phyloP scores from a whole-genome alignment of 2,113 vertebrate genomes.

The Mirounga angustirostris region DNA sequence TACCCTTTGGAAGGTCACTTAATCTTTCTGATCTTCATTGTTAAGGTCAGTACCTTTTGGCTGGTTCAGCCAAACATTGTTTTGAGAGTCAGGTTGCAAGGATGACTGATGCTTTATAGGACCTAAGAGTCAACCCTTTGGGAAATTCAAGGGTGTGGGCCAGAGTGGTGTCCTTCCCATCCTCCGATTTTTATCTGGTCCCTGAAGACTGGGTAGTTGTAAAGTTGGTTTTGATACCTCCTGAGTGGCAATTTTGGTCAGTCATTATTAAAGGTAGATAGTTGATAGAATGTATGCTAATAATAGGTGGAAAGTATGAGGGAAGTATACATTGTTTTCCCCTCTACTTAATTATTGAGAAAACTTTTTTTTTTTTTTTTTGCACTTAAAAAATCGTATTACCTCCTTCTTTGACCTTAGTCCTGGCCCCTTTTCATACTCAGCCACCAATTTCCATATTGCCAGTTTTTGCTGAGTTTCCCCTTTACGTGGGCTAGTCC shows the following conservation, averaged over 20 bases:
- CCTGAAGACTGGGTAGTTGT: not conserved
- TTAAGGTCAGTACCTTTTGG: not conserved
- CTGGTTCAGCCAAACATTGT: not conserved
- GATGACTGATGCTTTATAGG: not conserved
- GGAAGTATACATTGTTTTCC: not conserved
- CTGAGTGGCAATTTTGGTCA: not conserved
- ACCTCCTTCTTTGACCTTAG: not conserved
- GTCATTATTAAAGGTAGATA: not conserved
- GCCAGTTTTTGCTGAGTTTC: not conserved
- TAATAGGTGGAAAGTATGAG: not conserved
- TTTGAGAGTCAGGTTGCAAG: not conserved
- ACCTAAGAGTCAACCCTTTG: not conserved
- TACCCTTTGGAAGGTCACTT: conserved; percentile 23
- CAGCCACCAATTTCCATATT: not conserved
- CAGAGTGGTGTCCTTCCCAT: not conserved
- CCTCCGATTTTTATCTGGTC: not conserved
- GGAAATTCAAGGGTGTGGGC: not conserved
- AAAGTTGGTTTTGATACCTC: not conserved
- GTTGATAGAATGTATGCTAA: not conserved
- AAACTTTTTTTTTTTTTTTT: not conserved
- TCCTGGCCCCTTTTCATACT: not conserved
- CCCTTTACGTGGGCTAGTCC: not conserved
- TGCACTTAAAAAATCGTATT: not conserved
- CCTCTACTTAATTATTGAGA: not conserved
- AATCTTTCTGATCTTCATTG: not conserved